phyloP scores from a whole-genome alignment of 92 coral and sea anemone genomes.

The Phenganax subtilis region DNA sequence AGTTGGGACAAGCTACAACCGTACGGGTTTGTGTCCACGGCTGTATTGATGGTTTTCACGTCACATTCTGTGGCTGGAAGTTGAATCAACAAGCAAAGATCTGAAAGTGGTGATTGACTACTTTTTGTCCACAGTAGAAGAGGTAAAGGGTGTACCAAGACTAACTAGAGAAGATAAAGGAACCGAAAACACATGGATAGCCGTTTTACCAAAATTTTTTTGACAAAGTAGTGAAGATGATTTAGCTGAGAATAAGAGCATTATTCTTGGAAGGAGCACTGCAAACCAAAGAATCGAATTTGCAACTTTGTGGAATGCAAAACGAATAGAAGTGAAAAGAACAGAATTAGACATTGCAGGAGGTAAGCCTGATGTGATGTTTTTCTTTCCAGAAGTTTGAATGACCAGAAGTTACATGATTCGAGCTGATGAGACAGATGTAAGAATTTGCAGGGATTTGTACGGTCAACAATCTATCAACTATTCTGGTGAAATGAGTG shows the following conservation, averaged over 20 bases:
- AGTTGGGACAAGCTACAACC: too few relatives aligned
- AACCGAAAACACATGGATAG: conserved; percentile 32
- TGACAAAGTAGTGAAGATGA: conserved; percentile 12
- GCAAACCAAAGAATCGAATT: conserved; percentile 34
- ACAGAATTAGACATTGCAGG: conserved; percentile 20
- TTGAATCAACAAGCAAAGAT: conserved; percentile 48
- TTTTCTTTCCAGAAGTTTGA: conserved; percentile 30
- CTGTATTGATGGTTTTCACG: conserved; percentile 46
- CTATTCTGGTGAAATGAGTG: conserved; percentile 30
- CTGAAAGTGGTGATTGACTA: conserved; percentile 33
- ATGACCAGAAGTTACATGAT: conserved; percentile 36
- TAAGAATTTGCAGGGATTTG: conserved; percentile 43
- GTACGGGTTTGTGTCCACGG: too few relatives aligned
- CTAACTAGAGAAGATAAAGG: conserved; percentile 44
- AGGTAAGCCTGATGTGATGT: conserved; percentile 32
- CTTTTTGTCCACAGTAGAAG: conserved; percentile 40
- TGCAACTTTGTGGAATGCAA: conserved; percentile 30
- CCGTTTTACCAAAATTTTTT: conserved; percentile 32
- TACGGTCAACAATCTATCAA: conserved; percentile 35
- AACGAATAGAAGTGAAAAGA: conserved; percentile 26
- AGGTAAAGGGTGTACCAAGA: conserved; percentile 18
- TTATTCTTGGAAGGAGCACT: conserved; percentile 30
- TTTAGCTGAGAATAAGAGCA: conserved; percentile 26
- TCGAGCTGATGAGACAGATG: conserved; percentile 32
- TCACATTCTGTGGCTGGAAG: conserved; percentile 60